Base-by-base conservation (phyloP, 2,888 invertebrate species). In the Diachrysia chrysitis region DNA sequence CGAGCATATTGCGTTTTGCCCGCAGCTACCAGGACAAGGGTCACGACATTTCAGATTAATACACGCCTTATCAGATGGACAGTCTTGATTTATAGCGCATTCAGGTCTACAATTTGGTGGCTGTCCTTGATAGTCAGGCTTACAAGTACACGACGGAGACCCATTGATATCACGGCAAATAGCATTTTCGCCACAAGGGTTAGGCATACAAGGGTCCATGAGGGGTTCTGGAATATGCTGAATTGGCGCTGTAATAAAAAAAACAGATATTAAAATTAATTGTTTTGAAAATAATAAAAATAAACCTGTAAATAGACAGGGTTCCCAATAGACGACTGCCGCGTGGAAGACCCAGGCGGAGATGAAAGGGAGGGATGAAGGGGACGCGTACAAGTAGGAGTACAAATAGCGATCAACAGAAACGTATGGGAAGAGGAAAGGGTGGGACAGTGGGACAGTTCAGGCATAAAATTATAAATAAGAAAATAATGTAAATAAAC, bases 31-130 rank as follows among this genome's bases (percentile, higher is more conserved):
- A 1, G 97, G 96, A 75, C 97, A 97, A 10, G 97, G 97, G 88
- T 97, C 97, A 48, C 95, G 93, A 86, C 97, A 97, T 89, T 96
- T 97, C 89, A 97, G 96, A 83, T 96, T 96, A n/a, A 97, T 96
- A 84, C 98, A 98, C 10, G 98, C 97, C 83, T 95, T 93, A 81
- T 97, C 96, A 74, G 96, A 96, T 2, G 96, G 94, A 88, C 98
- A 98, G 85, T 97, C 97, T 79, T 97, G 95, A 84, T 97, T 97
- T 57, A 97, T 96, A 0, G 96, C 96, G 89, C 97, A 97, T 90
- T 97, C 97, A 2, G 97, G 97, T 62, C 96, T 95, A 85, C 97
- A 97, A 82, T 97, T 97, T 17, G 97, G 97, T 60, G 97, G 97
- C 51, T 95, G 94, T n/a, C 97, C 97, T 76, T 96, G 96, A 83